Conservation (phyloP, 2,797 vertebrate genomes). For the Ataeniobius toweri region DNA sequence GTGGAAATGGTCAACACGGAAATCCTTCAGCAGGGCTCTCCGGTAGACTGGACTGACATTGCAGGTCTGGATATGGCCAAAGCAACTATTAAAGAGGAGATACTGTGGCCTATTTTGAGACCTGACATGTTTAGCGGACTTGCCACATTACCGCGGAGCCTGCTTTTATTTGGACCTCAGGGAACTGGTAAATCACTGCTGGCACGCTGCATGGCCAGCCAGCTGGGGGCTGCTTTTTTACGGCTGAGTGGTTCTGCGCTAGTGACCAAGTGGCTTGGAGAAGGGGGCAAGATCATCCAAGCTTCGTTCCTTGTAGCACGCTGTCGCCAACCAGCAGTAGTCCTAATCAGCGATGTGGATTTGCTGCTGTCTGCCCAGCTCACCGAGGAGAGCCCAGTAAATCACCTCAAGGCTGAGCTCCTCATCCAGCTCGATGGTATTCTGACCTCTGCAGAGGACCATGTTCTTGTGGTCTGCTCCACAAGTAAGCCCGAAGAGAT, state of each 20-base stretch:
- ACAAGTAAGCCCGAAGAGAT: slow-evolving; percentile 99
- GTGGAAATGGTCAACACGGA: slow-evolving; percentile 97
- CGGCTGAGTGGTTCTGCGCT: slow-evolving; percentile 91
- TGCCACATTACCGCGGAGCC: slow-evolving; percentile 92
- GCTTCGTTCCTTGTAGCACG: slow-evolving; percentile 95
- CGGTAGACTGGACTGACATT: slow-evolving; percentile 98
- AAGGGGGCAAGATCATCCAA: slow-evolving; percentile 97
- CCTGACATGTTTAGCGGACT: slow-evolving; percentile 96
- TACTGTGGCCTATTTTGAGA: slow-evolving; percentile 97
- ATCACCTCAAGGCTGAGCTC: slow-evolving; percentile 94
- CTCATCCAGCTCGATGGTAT: slow-evolving; percentile 96
- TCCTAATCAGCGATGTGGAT: slow-evolving; percentile 97
- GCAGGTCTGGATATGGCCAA: slow-evolving; percentile 97
- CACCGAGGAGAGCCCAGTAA: slow-evolving; percentile 92
- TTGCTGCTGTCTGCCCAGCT: slow-evolving; percentile 92
- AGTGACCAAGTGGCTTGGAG: slow-evolving; percentile 94
- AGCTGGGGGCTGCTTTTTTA: slow-evolving; percentile 95
- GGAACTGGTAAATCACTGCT: slow-evolving; percentile 97
- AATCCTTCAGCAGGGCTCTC: slow-evolving; percentile 93
- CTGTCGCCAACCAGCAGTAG: slow-evolving; percentile 95
- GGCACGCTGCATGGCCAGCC: slow-evolving; percentile 95
- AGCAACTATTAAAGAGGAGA: slow-evolving; percentile 96
- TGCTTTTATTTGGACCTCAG: slow-evolving; percentile 98
- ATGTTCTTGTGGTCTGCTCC: slow-evolving; percentile 97
- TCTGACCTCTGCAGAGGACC: slow-evolving; percentile 94